Conservation (phyloP, 2,113 vertebrate genomes). For the Cacatua alba region DNA sequence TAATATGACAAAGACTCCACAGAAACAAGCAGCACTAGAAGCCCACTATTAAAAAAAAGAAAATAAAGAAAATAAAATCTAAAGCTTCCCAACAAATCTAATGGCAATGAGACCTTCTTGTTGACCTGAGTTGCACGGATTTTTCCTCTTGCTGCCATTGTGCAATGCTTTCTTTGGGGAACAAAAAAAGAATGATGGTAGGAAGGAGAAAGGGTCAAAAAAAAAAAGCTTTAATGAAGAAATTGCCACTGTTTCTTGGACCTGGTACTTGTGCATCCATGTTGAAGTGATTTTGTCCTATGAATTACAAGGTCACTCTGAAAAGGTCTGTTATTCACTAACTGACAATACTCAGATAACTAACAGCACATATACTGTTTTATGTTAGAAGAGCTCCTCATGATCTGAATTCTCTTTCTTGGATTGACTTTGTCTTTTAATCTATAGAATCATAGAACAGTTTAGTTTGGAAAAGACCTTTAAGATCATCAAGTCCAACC, state of each 20-base stretch:
- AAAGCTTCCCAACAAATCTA: neutral
- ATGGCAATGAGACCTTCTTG: neutral
- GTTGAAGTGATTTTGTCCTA: neutral
- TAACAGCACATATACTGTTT: neutral
- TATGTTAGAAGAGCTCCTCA: neutral
- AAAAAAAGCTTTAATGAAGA: too few relatives aligned
- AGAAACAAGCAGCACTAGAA: neutral
- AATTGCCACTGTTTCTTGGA: neutral
- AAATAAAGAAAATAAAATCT: neutral
- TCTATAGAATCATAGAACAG: neutral
- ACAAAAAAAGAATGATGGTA: neutral
- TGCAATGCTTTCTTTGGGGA: neutral
- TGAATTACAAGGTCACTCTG: conserved; percentile 6
- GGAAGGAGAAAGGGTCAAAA: neutral
- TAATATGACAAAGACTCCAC: neutral
- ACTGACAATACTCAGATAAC: neutral
- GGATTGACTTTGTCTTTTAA: conserved; percentile 3
- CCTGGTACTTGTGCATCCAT: neutral
- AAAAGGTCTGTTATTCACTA: conserved; percentile 15
- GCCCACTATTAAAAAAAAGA: neutral
- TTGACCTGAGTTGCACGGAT: neutral
- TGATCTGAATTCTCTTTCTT: neutral
- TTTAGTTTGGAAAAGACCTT: neutral
- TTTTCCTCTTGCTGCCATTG: conserved; percentile 6
- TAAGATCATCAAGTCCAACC: neutral